phyloP scores from a whole-genome alignment of 92 coral and sea anemone genomes.

The Porites cylindrica region DNA sequence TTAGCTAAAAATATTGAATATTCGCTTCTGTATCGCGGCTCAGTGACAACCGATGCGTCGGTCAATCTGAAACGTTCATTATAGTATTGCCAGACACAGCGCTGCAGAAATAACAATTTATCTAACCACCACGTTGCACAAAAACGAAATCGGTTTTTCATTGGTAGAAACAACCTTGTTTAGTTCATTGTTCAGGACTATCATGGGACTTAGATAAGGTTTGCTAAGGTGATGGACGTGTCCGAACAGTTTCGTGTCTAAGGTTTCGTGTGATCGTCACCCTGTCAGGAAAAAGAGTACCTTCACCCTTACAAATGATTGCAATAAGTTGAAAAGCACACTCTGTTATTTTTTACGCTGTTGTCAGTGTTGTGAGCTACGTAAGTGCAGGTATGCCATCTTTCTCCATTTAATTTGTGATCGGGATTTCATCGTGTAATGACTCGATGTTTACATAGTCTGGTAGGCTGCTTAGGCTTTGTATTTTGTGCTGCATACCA shows the following conservation, averaged over 20 bases:
- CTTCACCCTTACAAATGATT: too few species aligned
- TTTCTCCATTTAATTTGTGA: neutral
- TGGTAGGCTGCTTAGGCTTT: neutral
- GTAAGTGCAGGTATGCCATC: neutral
- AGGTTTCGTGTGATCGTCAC: neutral
- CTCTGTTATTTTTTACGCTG: too few species aligned
- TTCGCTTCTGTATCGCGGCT: neutral
- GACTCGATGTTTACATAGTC: neutral
- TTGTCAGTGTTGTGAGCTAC: neutral
- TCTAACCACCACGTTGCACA: neutral
- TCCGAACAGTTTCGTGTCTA: neutral
- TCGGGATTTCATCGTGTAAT: neutral
- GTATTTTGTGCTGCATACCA: neutral
- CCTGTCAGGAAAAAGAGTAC: neutral
- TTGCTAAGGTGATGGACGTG: conserved; percentile 8
- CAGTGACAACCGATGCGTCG: neutral
- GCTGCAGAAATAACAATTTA: neutral
- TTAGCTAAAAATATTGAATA: neutral
- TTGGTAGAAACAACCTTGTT: neutral
- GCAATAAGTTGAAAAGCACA: too few species aligned
- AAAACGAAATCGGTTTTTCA: neutral
- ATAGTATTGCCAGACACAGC: neutral
- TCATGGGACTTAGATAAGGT: neutral
- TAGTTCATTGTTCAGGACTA: neutral
- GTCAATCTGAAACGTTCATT: neutral